Evolutionary conservation across 2,888 invertebrate species (phyloP), one percentile per base, ranked within the genome.

Genomic region (Brenthis ino): DNA sequence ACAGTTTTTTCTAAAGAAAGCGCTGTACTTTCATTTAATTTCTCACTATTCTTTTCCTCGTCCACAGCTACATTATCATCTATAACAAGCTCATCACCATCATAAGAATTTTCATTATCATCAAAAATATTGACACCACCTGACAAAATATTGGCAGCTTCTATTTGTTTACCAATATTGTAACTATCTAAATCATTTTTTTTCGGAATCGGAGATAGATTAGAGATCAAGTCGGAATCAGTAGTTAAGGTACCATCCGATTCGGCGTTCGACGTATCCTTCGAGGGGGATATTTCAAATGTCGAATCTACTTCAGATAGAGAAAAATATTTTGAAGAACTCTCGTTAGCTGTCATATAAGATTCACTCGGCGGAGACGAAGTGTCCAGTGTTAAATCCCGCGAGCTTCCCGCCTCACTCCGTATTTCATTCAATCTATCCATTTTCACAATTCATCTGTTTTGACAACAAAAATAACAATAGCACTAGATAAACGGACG

Each of bases 41-140:
- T 84, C 51, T 77, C 55, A 71, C 76, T 82, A 6, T 78, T 76
- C 72, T 89, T 90, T 1, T 88, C 88, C 67, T 88, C 88, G 13
- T 80, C 70, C n/a, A 85, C 84, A 55, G 71, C 54, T 8, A 80
- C 85, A 81, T 90, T 90, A 71, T 93, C 93, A 82, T 93, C 93
- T 67, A 93, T 93, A 24, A 93, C 91, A 20, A 93, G 82, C 72
- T 93, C 93, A 77, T 91, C 82, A 1, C 90, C 93, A 76, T 93
- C 93, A 78, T 88, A 90, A 6, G 93, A 93, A 76, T 91, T 93
- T n/a, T 93, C 93, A 82, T 91, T 92, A 70, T 93, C 92, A 75
- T 93, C 93, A 80, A 93, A 93, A 66, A 93, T 93, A 68, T 91
- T 85, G 16, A 93, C 93, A 71, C 92, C 93, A 13, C 93, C 93